Conservation (phyloP, 2,888 invertebrate species). For the Malacosoma neustria region DNA sequence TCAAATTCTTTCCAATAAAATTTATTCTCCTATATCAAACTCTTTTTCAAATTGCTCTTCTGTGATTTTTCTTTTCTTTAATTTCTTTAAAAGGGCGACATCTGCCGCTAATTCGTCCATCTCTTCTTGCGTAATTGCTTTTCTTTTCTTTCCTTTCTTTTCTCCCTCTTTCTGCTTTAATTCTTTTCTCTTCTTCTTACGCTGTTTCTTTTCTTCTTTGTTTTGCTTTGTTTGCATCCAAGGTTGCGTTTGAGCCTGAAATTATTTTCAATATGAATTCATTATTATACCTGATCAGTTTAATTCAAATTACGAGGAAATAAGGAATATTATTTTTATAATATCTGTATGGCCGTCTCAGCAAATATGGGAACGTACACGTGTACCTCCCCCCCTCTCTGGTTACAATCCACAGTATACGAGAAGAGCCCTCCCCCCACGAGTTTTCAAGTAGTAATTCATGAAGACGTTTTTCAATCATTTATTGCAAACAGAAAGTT, state of each 20-base stretch:
- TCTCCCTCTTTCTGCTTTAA: conserved; percentile 57
- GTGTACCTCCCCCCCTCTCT: too few species aligned
- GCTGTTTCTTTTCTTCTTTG: conserved; percentile 78
- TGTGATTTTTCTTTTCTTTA: conserved; percentile 87
- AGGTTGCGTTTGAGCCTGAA: conserved; percentile 76
- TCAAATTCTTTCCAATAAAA: conserved; percentile 2
- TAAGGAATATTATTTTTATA: too few species aligned
- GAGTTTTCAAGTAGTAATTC: too few species aligned
- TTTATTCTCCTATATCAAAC: conserved; percentile 66
- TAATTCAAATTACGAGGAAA: too few species aligned
- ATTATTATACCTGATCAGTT: too few species aligned
- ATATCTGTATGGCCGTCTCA: too few species aligned
- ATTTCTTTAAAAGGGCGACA: conserved; percentile 87
- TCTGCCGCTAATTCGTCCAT: conserved; percentile 86
- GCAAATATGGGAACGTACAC: too few species aligned
- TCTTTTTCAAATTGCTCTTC: conserved; percentile 79
- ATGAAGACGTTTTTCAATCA: too few species aligned
- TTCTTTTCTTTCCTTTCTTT: conserved; percentile 49
- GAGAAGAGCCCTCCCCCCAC: too few species aligned
- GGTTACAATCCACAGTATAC: too few species aligned
- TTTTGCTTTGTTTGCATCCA: conserved; percentile 87
- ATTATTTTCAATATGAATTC: too few species aligned
- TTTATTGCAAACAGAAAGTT: too few species aligned
- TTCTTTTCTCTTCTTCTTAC: conserved; percentile 77
- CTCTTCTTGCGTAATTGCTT: conserved; percentile 79